Evolutionary conservation across 2,797 vertebrate species (phyloP), one percentile per base, ranked within the genome.

Genomic region (Siniperca undulata): DNA sequence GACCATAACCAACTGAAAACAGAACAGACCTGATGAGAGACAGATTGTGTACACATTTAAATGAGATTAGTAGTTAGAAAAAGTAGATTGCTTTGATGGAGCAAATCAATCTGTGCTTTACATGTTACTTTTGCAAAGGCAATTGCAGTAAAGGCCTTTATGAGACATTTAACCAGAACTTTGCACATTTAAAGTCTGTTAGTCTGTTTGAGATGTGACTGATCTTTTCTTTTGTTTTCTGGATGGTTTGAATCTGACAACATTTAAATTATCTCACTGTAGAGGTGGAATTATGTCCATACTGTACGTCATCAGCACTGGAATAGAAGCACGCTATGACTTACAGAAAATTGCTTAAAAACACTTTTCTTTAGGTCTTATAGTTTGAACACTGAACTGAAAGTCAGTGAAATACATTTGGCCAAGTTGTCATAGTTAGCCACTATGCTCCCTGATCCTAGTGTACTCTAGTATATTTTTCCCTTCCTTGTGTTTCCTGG

Each of bases 1-100:
- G 81, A 71, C 77, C 67, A 83, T 86, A 87, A 89, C 60, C 42
- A 22, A 69, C 24, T 38, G 24, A 78, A 55, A 80, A 66, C 16
- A 77, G 64, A 83, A 53, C 53, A 56, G 68, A 84, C 10, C n/a
- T 60, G 40, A 79, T 69, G 20, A 78, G 38, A 52, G 55, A 70
- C 81, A 85, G 56, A 75, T 50, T 83, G 81, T 68, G 78, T 75
- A 77, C 80, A 92, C 74, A 86, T 22, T 64, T 70, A 58, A 70
- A 61, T 10, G 0, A 79, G 62, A 79, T 61, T 27, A 70, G 36
- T 64, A 8, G 48, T 52, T 65, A 5, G 20, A 2, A n/a, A 2
- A 62, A 5, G 11, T 22, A 48, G 2, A 69, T 27, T 59, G 13
- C 34, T 77, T 62, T 64, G 52, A 40, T 64, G 11, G n/a, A 71